Base-by-base conservation (phyloP, 2,113 vertebrate species). In the Brachyhypopomus occidentalis region DNA sequence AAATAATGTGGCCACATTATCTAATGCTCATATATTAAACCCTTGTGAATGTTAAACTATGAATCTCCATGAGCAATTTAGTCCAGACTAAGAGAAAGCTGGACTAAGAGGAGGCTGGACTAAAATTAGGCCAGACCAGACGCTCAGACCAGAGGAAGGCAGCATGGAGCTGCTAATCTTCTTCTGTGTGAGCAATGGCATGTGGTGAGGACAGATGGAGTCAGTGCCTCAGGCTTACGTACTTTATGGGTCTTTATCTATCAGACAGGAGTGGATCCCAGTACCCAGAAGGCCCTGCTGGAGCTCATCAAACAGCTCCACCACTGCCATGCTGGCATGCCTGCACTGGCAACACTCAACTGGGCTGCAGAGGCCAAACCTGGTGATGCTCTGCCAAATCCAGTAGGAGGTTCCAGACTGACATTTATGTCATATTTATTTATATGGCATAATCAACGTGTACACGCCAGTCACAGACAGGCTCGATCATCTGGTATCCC, bases 301-400 rank as follows among this genome's bases (percentile, higher is more conserved):
- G 27, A 67, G 66, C 83, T 86, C 76, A 69, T 77, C 82, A 84
- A 85, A 25, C 41, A 62, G 67, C 72, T 36, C 78, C 84, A 27
- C 2, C 17, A 23, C 67, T 74, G 22, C 58, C 81, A 30, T 81
- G 63, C 25, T 81, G 83, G 72, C 79, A 22, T 69, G 67, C 52
- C 67, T 83, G 58, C 70, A 78, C 22, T 25, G 70, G 5, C 27
- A 45, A 45, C 70, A 64, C 19, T 45, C 74, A 52, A 30, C 14
- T 80, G 55, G 62, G 62, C 52, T 5, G 23, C n/a, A 22, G 0
- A n/a, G 17, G 20, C 19, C 34, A 79, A 41, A 12, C 36, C 17
- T 56, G 52, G 14, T 7, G 20, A 34, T 27, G 63, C 23, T 14
- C 17, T 11, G 27, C 25, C 30, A 38, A 38, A 12, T 6, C 76